Evolutionary conservation across 2,113 vertebrate species (phyloP), one percentile per base, ranked within the genome.

Genomic region (Ochotona princeps): DNA sequence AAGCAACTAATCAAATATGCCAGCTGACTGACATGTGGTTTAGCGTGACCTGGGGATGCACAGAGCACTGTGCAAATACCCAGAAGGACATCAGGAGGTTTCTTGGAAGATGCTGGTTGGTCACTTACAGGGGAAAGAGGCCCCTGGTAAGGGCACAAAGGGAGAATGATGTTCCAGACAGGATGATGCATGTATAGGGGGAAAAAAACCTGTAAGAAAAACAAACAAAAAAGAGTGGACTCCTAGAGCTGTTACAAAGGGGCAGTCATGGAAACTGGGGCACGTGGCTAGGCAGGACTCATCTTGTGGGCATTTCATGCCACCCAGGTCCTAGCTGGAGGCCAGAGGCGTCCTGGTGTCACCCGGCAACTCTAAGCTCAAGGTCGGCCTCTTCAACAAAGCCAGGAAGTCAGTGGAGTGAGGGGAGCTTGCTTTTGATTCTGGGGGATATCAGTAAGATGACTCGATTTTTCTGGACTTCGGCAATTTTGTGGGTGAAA

Each of bases 191-290:
- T 44, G 38, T 44, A 44, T 44, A 44, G 38, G 38, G 38, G 38
- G n/a, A n/a, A 44, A 44, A 44, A 44, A 44, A 44, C 38, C 38
- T 44, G 38, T 44, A 44, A 44, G 38, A 44, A 44, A 44, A 44
- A 44, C 38, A 44, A 44, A 44, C 38, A 3, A 44, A 44, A 44
- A 44, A 44, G 38, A 44, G 38, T 44, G 38, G 38, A 44, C 38
- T 44, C 18, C 15, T 60, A 25, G 18, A 26, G 47, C 25, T 73
- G 72, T 5, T 6, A 26, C 11, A 28, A 89, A 3, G 10, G 26
- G n/a, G 12, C 11, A 10, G 23, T 2, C 2, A 12, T 3, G 1
- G 4, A 35, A n/a, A 12, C 15, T 2, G 0, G n/a, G 17, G 1
- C 28, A 23, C 28, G 0, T 4, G 14, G 73, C 26, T 13, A 35